Base-by-base conservation (phyloP, 2,888 invertebrate genomes). In the Biston betularia region DNA sequence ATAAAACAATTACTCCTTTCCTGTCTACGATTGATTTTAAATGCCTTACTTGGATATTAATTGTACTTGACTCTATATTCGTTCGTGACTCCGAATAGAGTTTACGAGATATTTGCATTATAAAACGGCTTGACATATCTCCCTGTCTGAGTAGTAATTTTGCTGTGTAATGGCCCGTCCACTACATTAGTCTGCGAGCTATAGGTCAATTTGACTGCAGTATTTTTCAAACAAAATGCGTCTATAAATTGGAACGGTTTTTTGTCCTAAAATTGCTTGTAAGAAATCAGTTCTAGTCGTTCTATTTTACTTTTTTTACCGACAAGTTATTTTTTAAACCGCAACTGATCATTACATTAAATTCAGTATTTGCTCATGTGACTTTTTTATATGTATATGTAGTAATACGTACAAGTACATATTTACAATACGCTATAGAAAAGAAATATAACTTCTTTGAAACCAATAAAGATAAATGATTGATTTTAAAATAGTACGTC, bases 81-180 rank as follows among this genome's bases (percentile, higher is more conserved):
- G 78, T 75, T 73, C 69, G 72, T 75, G 78, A 78, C 79, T 75
- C 79, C 71, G 77, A 78, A 78, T 78, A 69, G 82, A 81, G 78
- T 90, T 92, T 89, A 90, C 84, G 87, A 87, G 81, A 79, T 88
- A 87, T 89, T 88, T 87, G 86, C 83, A 86, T 86, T 88, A 88
- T 89, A 90, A 89, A 89, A 83, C 83, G 78, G 72, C 77, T 81
- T 87, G 89, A 90, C 88, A 85, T 86, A 88, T 84, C 78, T 83
- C 80, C 80, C 77, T 63, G 85, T 83, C 83, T 78, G 81, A 80
- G 84, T 84, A 82, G 89, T 90, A 89, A 92, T 90, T 91, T 88
- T 84, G 85, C 82, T 78, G 86, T 83, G 90, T 89, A 92, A 92
- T 92, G 90, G 87, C 74, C 82, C 92, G 87, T 86, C 80, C 81